A percentile compares a stretch with the other conserved stretches of the same genome.
These are phyloP conservation scores for Menura novaehollandiae DNA, from an alignment of 2,113 vertebrate genomes.

Conservation along the genomic window DNA sequence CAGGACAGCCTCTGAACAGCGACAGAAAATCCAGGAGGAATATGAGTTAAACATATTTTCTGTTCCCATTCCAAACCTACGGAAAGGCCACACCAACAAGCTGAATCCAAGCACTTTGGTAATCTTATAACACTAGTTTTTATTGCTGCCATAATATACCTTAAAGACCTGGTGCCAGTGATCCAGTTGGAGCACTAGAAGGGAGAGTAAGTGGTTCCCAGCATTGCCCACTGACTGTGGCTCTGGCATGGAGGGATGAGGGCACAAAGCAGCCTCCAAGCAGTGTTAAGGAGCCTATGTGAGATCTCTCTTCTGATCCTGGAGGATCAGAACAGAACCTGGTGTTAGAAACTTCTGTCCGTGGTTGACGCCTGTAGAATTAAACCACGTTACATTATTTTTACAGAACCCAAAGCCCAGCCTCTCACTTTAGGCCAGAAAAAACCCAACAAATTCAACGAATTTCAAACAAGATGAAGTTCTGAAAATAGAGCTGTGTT, in stretches of 20 bases:
- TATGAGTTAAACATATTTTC: neutral
- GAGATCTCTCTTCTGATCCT: neutral
- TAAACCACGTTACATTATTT: neutral
- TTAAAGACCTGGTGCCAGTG: neutral
- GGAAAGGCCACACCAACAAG: neutral
- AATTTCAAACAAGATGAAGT: neutral
- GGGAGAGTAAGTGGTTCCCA: neutral
- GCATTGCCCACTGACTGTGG: neutral
- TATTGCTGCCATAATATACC: neutral
- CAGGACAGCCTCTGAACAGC: neutral
- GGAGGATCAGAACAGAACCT: neutral
- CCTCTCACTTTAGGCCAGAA: neutral
- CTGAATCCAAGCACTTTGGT: neutral
- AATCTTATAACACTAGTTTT: neutral
- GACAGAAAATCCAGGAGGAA: neutral
- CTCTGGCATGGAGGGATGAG: neutral
- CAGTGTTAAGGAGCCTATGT: neutral
- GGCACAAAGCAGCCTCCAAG: neutral
- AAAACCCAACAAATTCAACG: neutral
- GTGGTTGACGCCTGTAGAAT: neutral
- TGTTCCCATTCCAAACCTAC: neutral
- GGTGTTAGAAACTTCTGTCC: neutral
- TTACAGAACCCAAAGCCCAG: neutral
- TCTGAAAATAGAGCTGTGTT: neutral
- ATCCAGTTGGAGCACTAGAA: neutral